Conservation (phyloP, 2,797 vertebrate genomes). For the Spinus pinus region DNA sequence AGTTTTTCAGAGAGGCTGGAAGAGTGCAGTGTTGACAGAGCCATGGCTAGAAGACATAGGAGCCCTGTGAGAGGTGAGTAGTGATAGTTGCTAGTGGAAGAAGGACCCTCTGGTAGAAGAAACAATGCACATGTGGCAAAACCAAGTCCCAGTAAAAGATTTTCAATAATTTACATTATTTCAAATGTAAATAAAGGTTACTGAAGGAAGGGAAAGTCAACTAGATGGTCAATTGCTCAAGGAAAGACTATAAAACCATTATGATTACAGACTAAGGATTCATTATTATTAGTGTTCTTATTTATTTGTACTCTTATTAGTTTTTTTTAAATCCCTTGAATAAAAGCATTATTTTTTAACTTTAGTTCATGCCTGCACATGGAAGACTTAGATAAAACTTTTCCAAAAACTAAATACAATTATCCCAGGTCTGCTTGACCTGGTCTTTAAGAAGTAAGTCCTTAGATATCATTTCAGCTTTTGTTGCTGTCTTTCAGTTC, state of each 20-base stretch:
- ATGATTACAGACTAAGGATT: background rate
- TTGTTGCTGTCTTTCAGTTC: background rate
- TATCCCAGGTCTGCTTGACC: background rate
- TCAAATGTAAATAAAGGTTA: background rate
- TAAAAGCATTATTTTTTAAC: background rate
- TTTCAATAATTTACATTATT: background rate
- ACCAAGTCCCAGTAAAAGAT: background rate
- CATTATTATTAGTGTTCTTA: background rate
- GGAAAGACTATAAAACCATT: background rate
- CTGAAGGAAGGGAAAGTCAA: background rate
- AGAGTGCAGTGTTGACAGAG: background rate
- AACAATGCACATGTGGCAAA: background rate
- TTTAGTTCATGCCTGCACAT: background rate
- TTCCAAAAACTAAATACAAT: background rate
- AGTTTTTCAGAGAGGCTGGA: background rate
- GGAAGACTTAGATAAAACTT: background rate
- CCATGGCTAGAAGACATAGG: background rate
- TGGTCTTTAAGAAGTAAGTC: background rate
- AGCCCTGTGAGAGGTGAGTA: background rate
- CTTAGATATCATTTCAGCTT: background rate
- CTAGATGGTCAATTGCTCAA: background rate
- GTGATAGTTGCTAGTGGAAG: background rate
- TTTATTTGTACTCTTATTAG: background rate
- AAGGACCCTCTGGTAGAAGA: background rate
- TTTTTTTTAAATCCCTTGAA: background rate